These are phyloP conservation scores for Caenorhabditis sp. DNA, from an alignment of 2,888 invertebrate genomes.

Conservation along the genomic window DNA sequence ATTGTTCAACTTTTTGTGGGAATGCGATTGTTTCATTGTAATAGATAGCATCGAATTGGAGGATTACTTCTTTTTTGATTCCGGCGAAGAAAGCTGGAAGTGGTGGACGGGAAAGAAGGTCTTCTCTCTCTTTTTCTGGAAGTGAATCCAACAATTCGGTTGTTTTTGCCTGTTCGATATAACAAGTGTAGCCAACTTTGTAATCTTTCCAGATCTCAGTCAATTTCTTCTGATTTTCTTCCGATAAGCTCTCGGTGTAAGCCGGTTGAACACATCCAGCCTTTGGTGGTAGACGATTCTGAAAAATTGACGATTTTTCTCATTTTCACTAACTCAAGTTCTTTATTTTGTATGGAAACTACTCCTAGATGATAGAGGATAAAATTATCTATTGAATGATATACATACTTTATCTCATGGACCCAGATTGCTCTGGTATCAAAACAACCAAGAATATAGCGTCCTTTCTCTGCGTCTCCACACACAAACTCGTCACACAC, in stretches of 20 bases:
- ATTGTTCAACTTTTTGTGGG: constrained; percentile 50
- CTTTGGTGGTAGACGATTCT: not conserved
- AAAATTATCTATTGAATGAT: too few species aligned
- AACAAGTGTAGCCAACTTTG: constrained; percentile 58
- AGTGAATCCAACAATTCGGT: constrained; percentile 49
- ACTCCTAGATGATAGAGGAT: too few species aligned
- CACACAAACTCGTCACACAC: too few species aligned
- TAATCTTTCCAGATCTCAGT: constrained; percentile 54
- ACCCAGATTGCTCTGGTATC: too few species aligned
- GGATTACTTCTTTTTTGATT: constrained; percentile 39
- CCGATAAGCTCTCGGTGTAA: constrained; percentile 47
- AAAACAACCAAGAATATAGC: too few species aligned
- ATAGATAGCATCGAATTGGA: constrained; percentile 51
- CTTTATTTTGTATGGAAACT: too few species aligned
- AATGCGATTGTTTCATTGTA: constrained; percentile 46
- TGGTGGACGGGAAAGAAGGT: constrained; percentile 34
- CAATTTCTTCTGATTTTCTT: constrained; percentile 43
- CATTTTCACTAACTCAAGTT: not conserved
- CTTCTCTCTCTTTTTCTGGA: constrained; percentile 36
- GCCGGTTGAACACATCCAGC: constrained; percentile 44
- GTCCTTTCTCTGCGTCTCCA: too few species aligned
- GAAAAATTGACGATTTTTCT: not conserved
- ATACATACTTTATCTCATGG: too few species aligned
- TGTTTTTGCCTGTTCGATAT: constrained; percentile 52
- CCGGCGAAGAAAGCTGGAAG: constrained; percentile 36